phyloP scores from a whole-genome alignment of 2,797 vertebrate species.

The Gymnopithys bicolor region DNA sequence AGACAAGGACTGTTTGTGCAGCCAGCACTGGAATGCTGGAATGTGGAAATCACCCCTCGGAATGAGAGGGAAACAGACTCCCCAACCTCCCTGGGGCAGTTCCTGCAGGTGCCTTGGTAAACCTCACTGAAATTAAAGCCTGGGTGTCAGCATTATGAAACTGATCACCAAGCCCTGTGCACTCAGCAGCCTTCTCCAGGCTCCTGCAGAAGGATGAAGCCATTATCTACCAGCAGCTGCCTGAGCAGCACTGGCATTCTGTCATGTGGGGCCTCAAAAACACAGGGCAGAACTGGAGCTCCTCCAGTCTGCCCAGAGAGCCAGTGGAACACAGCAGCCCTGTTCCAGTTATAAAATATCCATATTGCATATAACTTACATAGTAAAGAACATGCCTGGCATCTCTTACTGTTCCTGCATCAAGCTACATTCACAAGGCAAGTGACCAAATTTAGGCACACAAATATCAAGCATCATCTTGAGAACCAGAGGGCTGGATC shows the following conservation, averaged over 20 bases:
- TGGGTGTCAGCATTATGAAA: neutral
- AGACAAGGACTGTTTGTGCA: neutral
- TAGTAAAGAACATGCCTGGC: neutral
- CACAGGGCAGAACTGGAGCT: neutral
- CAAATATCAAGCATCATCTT: neutral
- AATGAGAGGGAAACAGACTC: neutral
- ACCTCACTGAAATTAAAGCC: constrained; percentile 13
- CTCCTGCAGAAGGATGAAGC: constrained; percentile 19
- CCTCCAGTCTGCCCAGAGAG: neutral
- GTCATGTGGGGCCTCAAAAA: neutral
- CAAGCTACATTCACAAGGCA: neutral
- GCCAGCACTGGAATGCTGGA: neutral
- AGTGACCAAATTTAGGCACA: neutral
- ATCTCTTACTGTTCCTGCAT: neutral
- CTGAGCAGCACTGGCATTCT: neutral
- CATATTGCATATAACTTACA: neutral
- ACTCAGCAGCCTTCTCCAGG: neutral
- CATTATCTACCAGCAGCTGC: constrained; percentile 10
- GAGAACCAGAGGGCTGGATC: neutral
- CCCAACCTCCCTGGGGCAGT: neutral
- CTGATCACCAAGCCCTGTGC: neutral
- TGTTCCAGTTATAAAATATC: neutral
- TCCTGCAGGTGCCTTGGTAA: constrained; percentile 13
- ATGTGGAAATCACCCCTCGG: neutral
- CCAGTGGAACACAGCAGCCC: neutral